Conservation (phyloP, 2,888 invertebrate genomes). For the Pollenia amentaria region DNA sequence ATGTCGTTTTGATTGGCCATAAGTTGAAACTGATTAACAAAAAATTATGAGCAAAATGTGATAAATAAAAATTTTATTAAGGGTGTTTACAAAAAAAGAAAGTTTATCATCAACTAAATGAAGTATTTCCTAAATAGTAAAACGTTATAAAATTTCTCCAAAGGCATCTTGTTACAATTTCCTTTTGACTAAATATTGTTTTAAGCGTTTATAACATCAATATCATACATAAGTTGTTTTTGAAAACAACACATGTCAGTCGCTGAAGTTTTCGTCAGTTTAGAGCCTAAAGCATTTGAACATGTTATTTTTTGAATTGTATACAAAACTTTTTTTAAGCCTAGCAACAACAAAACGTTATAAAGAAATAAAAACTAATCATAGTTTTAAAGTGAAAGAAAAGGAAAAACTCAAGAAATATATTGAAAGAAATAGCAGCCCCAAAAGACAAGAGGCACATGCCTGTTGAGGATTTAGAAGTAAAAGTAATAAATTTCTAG, state of each 20-base stretch:
- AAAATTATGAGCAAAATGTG: conserved; percentile 17
- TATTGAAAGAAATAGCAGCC: background rate
- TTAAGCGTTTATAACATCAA: conserved; percentile 30
- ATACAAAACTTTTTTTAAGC: conserved; percentile 21
- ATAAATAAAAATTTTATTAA: conserved; percentile 36
- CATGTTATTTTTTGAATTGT: conserved; percentile 51
- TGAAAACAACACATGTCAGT: conserved; percentile 57
- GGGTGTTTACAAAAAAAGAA: background rate
- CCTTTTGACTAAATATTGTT: conserved; percentile 18
- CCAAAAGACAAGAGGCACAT: conserved; percentile 68
- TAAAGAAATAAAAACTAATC: conserved; percentile 20
- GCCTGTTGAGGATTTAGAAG: conserved; percentile 34
- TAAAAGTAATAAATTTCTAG: conserved; percentile 63
- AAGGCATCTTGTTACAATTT: conserved; percentile 47
- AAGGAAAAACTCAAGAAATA: background rate
- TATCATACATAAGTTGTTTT: conserved; percentile 34
- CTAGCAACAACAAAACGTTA: background rate
- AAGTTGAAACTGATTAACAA: conserved; percentile 15
- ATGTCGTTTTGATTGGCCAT: conserved; percentile 56
- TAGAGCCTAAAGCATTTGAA: conserved; percentile 27
- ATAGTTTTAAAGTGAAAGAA: background rate
- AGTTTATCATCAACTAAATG: background rate
- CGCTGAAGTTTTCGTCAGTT: background rate
- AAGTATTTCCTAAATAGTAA: background rate
- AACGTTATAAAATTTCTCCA: background rate